Evolutionary conservation across 2,888 invertebrate species (phyloP).

Genomic region (Harpalus rubripes): DNA sequence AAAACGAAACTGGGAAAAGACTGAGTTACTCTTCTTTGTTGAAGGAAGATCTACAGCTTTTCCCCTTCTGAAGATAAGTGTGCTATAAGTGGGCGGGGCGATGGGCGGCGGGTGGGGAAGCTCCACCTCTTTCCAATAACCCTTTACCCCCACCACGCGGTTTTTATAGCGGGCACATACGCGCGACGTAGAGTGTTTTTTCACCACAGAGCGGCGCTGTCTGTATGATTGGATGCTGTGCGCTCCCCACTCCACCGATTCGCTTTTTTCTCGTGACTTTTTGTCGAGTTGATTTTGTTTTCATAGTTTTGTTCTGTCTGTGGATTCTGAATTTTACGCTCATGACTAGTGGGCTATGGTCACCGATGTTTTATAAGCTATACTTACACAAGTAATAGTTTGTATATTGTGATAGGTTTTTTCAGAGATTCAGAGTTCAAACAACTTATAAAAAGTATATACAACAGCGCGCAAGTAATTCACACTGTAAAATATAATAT

Average conservation of each 20-base stretch:
- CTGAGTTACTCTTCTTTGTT: slow-evolving; percentile 60
- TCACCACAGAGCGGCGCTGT: slow-evolving; percentile 61
- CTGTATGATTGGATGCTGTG: slow-evolving; percentile 63
- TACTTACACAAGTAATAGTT: not conserved
- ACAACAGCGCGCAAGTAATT: too few species aligned
- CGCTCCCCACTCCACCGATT: slow-evolving; percentile 31
- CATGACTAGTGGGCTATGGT: slow-evolving; percentile 15
- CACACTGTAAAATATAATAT: too few species aligned
- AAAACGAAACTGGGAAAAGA: slow-evolving; percentile 65
- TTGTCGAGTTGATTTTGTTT: slow-evolving; percentile 51
- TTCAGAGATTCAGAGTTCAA: too few species aligned
- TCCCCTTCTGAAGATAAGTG: slow-evolving; percentile 58
- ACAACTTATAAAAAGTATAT: too few species aligned
- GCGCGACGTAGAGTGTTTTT: slow-evolving; percentile 55
- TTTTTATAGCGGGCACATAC: slow-evolving; percentile 52
- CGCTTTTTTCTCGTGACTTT: slow-evolving; percentile 52
- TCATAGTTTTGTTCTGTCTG: slow-evolving; percentile 66
- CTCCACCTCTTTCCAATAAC: slow-evolving; percentile 67
- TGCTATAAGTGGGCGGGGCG: slow-evolving; percentile 62
- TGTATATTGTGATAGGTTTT: too few species aligned
- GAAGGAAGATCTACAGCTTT: slow-evolving; percentile 56
- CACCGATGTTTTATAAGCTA: slow-evolving; percentile 8
- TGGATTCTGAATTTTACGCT: slow-evolving; percentile 50
- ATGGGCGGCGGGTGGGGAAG: slow-evolving; percentile 55
- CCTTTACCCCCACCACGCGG: slow-evolving; percentile 60